Conservation (phyloP, 1,140 invertebrate species). For the Atta cephalotes region DNA sequence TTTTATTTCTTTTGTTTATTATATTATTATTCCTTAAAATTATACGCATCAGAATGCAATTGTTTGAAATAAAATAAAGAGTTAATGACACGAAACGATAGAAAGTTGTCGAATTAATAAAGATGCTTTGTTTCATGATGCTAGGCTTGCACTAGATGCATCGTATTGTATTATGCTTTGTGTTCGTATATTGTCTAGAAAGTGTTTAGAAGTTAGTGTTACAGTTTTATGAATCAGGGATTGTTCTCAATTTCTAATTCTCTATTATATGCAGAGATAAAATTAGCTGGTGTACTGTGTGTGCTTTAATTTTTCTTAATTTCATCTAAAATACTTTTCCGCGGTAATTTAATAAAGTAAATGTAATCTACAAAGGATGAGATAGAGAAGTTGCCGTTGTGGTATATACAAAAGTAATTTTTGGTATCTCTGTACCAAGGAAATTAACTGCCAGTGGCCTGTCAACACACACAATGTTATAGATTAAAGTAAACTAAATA, state of each 20-base stretch:
- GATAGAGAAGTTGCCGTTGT: not conserved
- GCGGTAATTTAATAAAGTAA: not conserved
- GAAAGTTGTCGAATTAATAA: not conserved
- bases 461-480: constrained; percentile 10
- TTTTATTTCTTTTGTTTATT: not conserved
- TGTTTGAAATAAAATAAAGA: not conserved
- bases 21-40: not conserved
- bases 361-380: not conserved
- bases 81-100: not conserved
- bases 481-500: constrained; percentile 48
- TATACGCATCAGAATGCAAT: not conserved
- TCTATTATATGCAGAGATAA: not conserved
- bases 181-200: constrained; percentile 5
- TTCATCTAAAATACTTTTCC: not conserved
- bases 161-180: not conserved
- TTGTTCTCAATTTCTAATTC: not conserved
- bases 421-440: not conserved
- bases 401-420: not conserved
- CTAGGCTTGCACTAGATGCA: not conserved
- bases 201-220: not conserved
- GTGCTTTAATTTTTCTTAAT: not conserved
- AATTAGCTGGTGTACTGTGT: not conserved
- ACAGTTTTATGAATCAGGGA: not conserved
- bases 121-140: not conserved
- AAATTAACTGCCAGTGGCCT: constrained; percentile 19